A percentile compares a stretch with the other conserved stretches of the same genome.
Evolutionary conservation across 2,113 vertebrate species (phyloP).

Genomic region (Pitta sordida): DNA sequence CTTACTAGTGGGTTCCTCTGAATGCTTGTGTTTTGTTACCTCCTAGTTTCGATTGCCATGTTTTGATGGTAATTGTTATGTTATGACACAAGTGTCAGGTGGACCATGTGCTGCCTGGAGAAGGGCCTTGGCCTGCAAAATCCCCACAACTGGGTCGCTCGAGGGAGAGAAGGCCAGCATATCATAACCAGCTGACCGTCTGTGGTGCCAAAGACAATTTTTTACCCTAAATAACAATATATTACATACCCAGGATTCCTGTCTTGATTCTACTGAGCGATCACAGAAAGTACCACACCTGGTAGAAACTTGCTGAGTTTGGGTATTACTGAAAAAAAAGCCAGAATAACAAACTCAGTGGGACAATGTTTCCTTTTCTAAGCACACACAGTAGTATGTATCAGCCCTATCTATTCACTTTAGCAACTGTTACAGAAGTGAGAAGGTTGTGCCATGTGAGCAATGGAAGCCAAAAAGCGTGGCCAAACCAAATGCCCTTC

Average conservation of each 20-base stretch:
- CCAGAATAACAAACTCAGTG: not conserved
- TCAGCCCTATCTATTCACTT: not conserved
- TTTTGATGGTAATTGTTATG: not conserved
- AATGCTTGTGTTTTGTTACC: not conserved
- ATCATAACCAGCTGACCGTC: not conserved
- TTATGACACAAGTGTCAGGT: not conserved
- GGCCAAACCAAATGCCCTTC: not conserved
- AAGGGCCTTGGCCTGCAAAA: not conserved
- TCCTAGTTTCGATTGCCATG: not conserved
- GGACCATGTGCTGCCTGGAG: too few relatives aligned
- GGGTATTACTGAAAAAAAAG: not conserved
- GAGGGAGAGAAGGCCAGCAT: not conserved
- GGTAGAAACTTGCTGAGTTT: not conserved
- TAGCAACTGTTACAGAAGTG: not conserved
- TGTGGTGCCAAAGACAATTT: not conserved
- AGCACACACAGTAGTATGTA: accelerated
- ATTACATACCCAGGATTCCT: not conserved
- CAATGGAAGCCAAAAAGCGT: accelerated
- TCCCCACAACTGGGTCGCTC: not conserved
- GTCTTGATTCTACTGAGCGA: not conserved
- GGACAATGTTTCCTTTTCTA: not conserved
- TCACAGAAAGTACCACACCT: not conserved
- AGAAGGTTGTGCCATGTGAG: not conserved
- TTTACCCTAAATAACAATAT: not conserved
- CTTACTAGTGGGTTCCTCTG: not conserved